A percentile compares a stretch with the other conserved stretches of the same genome.
Conservation (phyloP, 2,888 invertebrate genomes). For the Amiota communis region DNA sequence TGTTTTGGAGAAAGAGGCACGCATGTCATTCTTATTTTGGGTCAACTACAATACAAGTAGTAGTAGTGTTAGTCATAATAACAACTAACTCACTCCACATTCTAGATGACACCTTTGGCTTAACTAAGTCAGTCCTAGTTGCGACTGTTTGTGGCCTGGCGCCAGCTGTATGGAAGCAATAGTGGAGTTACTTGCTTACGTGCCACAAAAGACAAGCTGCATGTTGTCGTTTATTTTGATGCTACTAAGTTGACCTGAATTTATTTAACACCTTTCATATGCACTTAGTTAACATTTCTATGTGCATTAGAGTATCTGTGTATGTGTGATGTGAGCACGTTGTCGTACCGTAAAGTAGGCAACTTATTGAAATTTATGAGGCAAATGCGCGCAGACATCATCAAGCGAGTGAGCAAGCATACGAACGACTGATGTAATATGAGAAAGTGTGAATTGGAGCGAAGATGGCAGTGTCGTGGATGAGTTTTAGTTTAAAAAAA, state of each 20-base stretch:
- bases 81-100: not conserved
- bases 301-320: not conserved
- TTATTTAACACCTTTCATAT: constrained; percentile 44
- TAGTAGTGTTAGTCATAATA: not conserved
- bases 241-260: constrained; percentile 50
- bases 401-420: not conserved
- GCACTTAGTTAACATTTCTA: constrained; percentile 17
- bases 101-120: not conserved
- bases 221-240: constrained; percentile 16
- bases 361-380: constrained; percentile 52
- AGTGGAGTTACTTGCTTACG: not conserved
- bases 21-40: not conserved
- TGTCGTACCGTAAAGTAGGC: constrained; percentile 43
- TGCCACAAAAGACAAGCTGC: constrained; percentile 23
- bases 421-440: not conserved
- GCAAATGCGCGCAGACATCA: constrained; percentile 17
- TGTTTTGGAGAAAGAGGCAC: too few species aligned
- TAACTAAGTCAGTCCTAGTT: not conserved
- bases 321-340: constrained; percentile 24
- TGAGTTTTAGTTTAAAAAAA: not conserved
- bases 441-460: constrained; percentile 39
- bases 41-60: not conserved
- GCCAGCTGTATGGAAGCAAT: too few species aligned
- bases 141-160: constrained; percentile 17
- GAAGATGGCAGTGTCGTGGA: constrained; percentile 24